A percentile compares a stretch with the other conserved stretches of the same genome.
These are phyloP conservation scores for Synanthedon andrenaeformis DNA, from an alignment of 2,888 invertebrate species.

Conservation along the genomic window DNA sequence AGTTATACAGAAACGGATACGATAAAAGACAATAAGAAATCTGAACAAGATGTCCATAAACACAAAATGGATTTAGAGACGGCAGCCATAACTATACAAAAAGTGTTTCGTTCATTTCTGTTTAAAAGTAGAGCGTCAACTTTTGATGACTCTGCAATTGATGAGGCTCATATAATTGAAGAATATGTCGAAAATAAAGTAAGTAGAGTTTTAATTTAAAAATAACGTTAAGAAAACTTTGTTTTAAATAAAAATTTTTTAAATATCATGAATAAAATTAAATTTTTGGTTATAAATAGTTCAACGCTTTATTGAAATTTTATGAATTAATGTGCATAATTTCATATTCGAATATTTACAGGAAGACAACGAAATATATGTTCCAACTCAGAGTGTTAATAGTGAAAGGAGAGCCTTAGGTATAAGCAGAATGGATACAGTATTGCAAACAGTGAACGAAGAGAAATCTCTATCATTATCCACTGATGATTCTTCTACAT, in stretches of 20 bases:
- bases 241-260: neutral
- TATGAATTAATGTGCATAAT: too few species aligned
- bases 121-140: constrained; percentile 57
- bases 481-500: constrained; percentile 60
- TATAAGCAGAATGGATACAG: constrained; percentile 55
- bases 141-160: constrained; percentile 42
- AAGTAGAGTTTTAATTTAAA: constrained; percentile 5
- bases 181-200: constrained; percentile 35
- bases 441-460: constrained; percentile 65
- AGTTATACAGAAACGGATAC: neutral
- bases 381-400: constrained; percentile 21
- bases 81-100: constrained; percentile 69
- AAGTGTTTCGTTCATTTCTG: constrained; percentile 64
- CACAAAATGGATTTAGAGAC: constrained; percentile 58
- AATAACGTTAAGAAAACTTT: neutral
- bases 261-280: too few species aligned
- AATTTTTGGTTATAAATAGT: too few species aligned
- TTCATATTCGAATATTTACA: constrained; percentile 11
- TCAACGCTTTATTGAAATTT: neutral
- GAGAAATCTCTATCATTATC: constrained; percentile 62
- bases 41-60: neutral
- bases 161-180: constrained; percentile 29
- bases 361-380: constrained; percentile 25
- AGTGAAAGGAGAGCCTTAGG: constrained; percentile 48
- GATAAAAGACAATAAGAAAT: neutral